phyloP scores from a whole-genome alignment of 2,113 vertebrate species.

The Glaucidium brasilianum region DNA sequence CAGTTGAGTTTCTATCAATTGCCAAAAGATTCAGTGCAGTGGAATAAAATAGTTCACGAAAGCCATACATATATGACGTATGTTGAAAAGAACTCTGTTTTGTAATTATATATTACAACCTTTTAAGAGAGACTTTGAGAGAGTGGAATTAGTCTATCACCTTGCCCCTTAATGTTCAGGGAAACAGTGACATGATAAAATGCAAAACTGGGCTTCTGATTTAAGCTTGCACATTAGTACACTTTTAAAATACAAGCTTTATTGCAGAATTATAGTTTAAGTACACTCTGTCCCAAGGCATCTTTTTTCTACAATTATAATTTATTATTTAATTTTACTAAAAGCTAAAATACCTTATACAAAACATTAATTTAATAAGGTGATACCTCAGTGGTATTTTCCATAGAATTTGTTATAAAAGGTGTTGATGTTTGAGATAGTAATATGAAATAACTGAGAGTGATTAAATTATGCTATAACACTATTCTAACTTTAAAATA shows the following conservation, averaged over 20 bases:
- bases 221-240: background rate
- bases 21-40: background rate
- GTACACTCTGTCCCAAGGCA: background rate
- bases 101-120: background rate
- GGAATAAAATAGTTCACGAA: background rate
- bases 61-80: background rate
- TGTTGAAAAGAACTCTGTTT: background rate
- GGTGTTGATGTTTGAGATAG: background rate
- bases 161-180: background rate
- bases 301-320: constrained; percentile 12
- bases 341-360: constrained; percentile 42
- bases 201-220: background rate
- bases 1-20: background rate
- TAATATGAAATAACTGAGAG: background rate
- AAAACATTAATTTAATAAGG: constrained; percentile 44
- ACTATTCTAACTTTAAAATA: background rate
- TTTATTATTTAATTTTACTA: constrained; percentile 36
- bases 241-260: background rate
- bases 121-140: background rate
- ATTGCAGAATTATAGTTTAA: background rate
- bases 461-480: background rate
- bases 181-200: background rate
- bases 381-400: constrained; percentile 45
- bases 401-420: constrained; percentile 45
- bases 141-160: background rate